Conservation (phyloP, 2,113 vertebrate genomes). For the Xiphophorus maculatus region DNA sequence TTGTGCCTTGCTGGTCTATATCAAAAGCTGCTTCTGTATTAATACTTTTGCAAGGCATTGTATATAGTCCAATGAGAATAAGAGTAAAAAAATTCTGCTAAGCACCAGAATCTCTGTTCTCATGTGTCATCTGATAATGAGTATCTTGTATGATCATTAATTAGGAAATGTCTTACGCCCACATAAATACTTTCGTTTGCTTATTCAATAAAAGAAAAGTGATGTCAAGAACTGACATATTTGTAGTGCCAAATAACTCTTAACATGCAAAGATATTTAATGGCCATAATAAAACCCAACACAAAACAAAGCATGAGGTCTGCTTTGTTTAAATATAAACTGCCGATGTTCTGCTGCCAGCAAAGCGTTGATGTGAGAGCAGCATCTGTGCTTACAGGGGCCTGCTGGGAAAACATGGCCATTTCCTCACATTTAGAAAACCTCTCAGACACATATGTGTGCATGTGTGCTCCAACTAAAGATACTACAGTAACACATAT, state of each 20-base stretch:
- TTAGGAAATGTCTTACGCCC: too few relatives aligned
- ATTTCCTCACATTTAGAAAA: constrained; percentile 24
- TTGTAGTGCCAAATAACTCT: neutral
- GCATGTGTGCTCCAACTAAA: neutral
- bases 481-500: constrained; percentile 2
- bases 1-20: neutral
- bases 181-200: too few relatives aligned
- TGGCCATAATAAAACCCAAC: neutral
- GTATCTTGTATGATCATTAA: too few relatives aligned
- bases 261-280: neutral
- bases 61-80: too few relatives aligned
- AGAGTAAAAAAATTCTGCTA: too few relatives aligned
- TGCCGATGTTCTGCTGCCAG: constrained; percentile 20
- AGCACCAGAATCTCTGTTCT: too few relatives aligned
- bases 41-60: too few relatives aligned
- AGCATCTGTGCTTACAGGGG: neutral
- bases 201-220: constrained; percentile 3
- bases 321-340: constrained; percentile 4
- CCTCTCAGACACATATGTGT: neutral
- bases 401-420: constrained; percentile 24
- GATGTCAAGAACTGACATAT: neutral
- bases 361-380: constrained; percentile 15
- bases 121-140: too few relatives aligned
- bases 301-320: neutral
- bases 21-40: too few relatives aligned